Evolutionary conservation across 2,113 vertebrate species (phyloP).

Genomic region (Penelope pileata): DNA sequence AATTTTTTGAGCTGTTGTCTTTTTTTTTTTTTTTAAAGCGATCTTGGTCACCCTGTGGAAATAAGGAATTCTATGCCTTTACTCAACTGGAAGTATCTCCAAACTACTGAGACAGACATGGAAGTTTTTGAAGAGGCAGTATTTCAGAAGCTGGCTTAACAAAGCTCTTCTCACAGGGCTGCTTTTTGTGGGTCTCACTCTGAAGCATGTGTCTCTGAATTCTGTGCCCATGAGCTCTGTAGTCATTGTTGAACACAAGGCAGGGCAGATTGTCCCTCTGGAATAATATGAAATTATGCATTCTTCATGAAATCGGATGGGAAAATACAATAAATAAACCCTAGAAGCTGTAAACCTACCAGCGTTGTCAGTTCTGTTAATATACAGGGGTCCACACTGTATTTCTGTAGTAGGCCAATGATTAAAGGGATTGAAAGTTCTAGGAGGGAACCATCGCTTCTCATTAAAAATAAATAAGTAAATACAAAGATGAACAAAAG

Average conservation of each 20-base stretch:
- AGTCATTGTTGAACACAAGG: neutral
- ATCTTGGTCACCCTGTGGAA: neutral
- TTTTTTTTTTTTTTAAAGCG: neutral
- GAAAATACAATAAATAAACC: neutral
- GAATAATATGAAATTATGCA: neutral
- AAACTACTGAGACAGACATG: neutral
- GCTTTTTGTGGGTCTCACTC: neutral
- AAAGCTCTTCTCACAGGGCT: fast-evolving
- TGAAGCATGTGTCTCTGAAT: neutral
- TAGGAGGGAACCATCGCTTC: neutral
- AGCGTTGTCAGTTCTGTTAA: neutral
- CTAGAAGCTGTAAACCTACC: neutral
- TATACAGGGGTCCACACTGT: neutral
- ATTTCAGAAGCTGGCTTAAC: neutral
- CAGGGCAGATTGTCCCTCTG: neutral
- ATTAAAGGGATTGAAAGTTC: neutral
- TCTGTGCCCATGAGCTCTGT: neutral
- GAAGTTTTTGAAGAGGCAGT: neutral
- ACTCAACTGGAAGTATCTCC: neutral
- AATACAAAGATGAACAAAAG: neutral
- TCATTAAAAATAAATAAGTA: neutral
- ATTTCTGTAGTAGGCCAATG: neutral
- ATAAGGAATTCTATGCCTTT: neutral
- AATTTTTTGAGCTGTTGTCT: neutral
- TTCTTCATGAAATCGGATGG: neutral